These are phyloP conservation scores for Rotaria macrura DNA, from an alignment of 2,888 invertebrate species.

Conservation along the genomic window DNA sequence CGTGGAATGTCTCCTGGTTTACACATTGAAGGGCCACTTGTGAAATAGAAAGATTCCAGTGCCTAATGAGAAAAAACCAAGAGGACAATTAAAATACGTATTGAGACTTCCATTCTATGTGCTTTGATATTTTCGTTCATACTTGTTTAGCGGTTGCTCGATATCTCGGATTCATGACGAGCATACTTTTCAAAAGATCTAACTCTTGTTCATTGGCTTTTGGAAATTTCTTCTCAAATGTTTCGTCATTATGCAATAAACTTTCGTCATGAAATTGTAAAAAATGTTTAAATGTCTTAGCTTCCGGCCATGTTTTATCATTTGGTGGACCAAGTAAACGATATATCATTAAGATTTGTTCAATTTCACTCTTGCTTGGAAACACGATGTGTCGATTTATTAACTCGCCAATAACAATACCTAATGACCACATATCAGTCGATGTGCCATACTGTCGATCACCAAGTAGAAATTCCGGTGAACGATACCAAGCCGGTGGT, in stretches of 20 bases:
- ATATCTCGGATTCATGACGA: neutral
- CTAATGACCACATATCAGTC: neutral
- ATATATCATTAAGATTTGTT: neutral
- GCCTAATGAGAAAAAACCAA: neutral
- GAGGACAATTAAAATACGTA: neutral
- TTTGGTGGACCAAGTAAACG: neutral
- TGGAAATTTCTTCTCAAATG: neutral
- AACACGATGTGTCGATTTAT: slow-evolving; percentile 1
- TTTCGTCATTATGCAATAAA: neutral
- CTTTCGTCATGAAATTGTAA: slow-evolving; percentile 2
- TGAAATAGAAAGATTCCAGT: neutral
- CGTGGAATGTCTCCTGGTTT: neutral
- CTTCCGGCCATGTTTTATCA: slow-evolving; percentile 16
- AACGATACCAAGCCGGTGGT: slow-evolving; percentile 19
- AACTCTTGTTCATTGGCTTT: neutral
- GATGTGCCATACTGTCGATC: neutral
- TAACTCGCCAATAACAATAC: neutral
- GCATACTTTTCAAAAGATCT: neutral
- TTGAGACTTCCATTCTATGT: too few relatives aligned
- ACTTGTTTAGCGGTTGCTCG: neutral
- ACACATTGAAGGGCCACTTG: neutral
- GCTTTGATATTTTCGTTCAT: neutral
- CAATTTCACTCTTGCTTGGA: slow-evolving; percentile 14
- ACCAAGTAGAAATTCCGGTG: neutral
- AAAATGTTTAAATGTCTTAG: neutral